Evolutionary conservation across 2,797 vertebrate genomes (phyloP), one percentile per base, ranked within the genome.

Genomic region (Melanotaenia nigrans): DNA sequence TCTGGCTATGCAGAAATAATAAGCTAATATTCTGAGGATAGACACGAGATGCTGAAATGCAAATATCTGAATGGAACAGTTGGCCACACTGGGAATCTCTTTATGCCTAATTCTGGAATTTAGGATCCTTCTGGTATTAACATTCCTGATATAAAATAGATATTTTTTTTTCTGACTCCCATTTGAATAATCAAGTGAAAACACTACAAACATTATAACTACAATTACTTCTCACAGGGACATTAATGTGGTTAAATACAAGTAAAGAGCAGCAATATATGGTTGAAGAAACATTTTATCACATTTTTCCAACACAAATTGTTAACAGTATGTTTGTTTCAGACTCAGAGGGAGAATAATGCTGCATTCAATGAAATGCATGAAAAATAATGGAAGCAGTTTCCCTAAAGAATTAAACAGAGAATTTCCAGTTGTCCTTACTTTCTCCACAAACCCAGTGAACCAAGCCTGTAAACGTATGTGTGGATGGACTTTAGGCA

Each of bases 1-100:
- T 61, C 42, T 13, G 7, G 68, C 68, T 66, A 18, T 32, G 71
- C 47, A 58, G 45, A 72, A 62, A 71, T 20, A n/a, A 51, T 47
- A n/a, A 51, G 47, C n/a, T 51, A n/a, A 10, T 51, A 51, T 51
- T 51, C 47, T 11, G 47, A 51, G 2, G 8, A 24, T 24, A 11
- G 18, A 49, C 9, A 22, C 8, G 42, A 47, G 18, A 51, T 12
- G 47, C 47, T 51, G 47, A 24, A 51, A 22, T 16, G n/a, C 18
- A 49, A 49, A 49, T 22, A 24, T 49, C 20, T 1, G 5, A 47
- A 20, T 42, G 13, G 16, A 42, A 42, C 16, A 42, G 40, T 3
- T 20, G 5, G 20, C 42, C 20, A 20, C 5, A 2, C 20, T 47
- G 7, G 38, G 12, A 47, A 47, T 8, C 18, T 47, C 3, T 20